Evolutionary conservation across 2,888 invertebrate species (phyloP).

Genomic region (Stenolophus ochropezus): DNA sequence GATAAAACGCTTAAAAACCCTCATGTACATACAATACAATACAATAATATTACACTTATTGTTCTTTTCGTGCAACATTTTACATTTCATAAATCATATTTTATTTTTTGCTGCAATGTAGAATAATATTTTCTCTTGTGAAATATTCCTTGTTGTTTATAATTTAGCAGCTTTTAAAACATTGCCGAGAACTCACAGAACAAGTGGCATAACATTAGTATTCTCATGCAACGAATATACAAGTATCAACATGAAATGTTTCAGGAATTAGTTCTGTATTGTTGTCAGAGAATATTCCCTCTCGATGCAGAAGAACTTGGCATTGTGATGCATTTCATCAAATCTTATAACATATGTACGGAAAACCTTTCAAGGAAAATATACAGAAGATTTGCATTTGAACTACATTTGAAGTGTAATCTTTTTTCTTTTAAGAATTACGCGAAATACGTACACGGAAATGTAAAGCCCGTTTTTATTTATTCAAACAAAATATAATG

Average conservation of each 20-base stretch:
- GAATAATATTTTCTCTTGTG: neutral
- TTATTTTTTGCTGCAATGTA: too few relatives aligned
- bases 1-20: too few relatives aligned
- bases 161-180: neutral
- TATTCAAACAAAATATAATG: constrained; percentile 6
- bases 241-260: constrained; percentile 8
- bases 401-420: neutral
- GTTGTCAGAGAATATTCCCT: neutral
- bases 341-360: neutral
- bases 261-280: neutral
- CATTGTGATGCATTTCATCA: neutral
- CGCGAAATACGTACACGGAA: neutral
- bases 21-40: too few relatives aligned
- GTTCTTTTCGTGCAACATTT: too few relatives aligned
- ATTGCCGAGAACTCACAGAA: too few relatives aligned
- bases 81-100: too few relatives aligned
- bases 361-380: neutral
- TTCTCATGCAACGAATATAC: too few relatives aligned
- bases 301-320: neutral
- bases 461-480: neutral
- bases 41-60: too few relatives aligned
- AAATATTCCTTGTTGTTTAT: neutral
- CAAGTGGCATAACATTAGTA: too few relatives aligned
- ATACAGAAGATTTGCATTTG: neutral
- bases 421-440: neutral